Conservation (phyloP, 2,113 vertebrate genomes). For the Hippopotamus amphibius region DNA sequence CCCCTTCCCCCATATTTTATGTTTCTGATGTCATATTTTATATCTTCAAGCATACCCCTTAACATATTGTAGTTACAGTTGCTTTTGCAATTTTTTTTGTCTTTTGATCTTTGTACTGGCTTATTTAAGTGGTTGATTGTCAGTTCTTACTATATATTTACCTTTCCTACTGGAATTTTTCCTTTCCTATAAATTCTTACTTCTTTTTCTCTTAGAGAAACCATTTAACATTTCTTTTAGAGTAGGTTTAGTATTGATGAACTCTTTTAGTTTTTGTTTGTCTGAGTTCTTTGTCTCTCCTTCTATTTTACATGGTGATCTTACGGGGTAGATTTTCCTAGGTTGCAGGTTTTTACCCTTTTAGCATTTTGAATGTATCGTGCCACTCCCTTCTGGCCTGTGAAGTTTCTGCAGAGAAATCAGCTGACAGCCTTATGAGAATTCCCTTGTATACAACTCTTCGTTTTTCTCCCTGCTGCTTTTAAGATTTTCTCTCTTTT, state of each 20-base stretch:
- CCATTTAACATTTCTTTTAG: not conserved
- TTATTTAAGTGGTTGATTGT: not conserved
- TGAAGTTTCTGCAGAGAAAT: not conserved
- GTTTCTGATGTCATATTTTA: not conserved
- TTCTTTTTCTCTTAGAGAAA: not conserved
- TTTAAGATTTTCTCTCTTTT: not conserved
- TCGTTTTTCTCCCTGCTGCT: no score
- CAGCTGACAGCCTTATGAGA: not conserved
- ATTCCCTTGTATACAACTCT: not conserved
- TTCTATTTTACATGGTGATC: not conserved
- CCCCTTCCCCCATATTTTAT: not conserved
- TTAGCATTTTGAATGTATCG: not conserved
- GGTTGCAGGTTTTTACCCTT: not conserved
- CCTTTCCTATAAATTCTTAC: not conserved
- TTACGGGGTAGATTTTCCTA: not conserved
- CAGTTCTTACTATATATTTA: not conserved
- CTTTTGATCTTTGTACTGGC: not conserved
- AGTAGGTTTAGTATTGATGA: not conserved
- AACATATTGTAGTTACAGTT: not conserved
- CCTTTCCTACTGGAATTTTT: not conserved
- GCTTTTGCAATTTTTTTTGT: not conserved
- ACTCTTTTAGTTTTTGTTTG: not conserved
- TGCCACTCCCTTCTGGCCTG: not conserved
- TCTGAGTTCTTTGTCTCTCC: not conserved
- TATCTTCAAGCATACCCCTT: not conserved